Conservation (phyloP, 37 sponge, comb jelly and placozoan species). For the Theonella swinhoei region DNA sequence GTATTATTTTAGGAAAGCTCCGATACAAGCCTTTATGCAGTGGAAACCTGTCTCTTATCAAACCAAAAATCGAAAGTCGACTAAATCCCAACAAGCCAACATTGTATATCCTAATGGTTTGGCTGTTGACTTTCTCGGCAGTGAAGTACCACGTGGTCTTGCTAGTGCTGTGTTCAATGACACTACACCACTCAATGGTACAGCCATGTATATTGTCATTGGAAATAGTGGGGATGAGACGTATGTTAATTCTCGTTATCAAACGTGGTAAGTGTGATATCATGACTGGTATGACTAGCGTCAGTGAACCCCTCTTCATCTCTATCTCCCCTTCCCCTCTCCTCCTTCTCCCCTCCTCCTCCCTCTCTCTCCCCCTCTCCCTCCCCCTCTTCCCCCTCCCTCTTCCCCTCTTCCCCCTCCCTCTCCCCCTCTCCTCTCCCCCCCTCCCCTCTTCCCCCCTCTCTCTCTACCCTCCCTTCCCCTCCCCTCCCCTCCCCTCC, state of each 20-base stretch:
- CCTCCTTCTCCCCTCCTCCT: conserved; percentile 1
- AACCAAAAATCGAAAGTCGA: conserved; percentile 28
- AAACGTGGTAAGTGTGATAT: conserved; percentile 84
- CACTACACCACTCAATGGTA: conserved; percentile 3
- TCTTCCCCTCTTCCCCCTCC: background rate
- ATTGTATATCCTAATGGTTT: background rate
- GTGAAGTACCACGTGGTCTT: conserved; percentile 37
- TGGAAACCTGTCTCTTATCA: conserved; percentile 85
- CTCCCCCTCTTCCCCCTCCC: background rate
- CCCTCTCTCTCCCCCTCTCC: conserved; percentile 7
- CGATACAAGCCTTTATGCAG: conserved; percentile 32
- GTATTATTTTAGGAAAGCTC: conserved; percentile 20
- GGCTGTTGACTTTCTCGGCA: background rate
- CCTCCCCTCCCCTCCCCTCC: background rate
- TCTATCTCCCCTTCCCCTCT: background rate
- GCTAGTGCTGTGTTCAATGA: conserved; percentile 45
- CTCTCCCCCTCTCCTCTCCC: background rate
- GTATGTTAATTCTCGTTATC: conserved; percentile 18
- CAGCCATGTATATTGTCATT: conserved; percentile 55
- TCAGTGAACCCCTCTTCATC: background rate
- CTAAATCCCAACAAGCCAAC: conserved; percentile 58
- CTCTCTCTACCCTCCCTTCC: background rate
- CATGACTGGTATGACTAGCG: background rate
- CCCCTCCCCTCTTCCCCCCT: too few species aligned
- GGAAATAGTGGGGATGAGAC: conserved; percentile 69